Percentiles rank a stretch among this genome's conserved stretches.
Evolutionary conservation across 2,888 invertebrate species (phyloP).

Genomic region (Drosophila differens): DNA sequence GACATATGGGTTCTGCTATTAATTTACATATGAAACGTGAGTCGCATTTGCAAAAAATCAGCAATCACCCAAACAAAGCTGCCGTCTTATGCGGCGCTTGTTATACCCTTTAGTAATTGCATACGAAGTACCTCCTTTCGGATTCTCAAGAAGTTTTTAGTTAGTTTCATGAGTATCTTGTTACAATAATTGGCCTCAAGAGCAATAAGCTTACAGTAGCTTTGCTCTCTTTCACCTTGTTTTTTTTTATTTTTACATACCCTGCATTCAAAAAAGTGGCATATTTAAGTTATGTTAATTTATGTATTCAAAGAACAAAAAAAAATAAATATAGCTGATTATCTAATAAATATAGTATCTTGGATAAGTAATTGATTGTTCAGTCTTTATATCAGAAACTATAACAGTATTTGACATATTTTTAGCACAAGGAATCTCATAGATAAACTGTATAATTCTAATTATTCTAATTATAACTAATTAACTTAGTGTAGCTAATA

Average conservation of each 20-base stretch:
- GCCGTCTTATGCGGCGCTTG: slow-evolving; percentile 7
- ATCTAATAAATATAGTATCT: neutral
- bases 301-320: neutral
- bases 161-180: slow-evolving; percentile 10
- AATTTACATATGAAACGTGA: slow-evolving; percentile 70
- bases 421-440: too few species aligned
- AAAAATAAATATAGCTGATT: neutral
- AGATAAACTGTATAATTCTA: too few species aligned
- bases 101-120: slow-evolving; percentile 21
- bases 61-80: slow-evolving; percentile 12
- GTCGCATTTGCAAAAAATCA: slow-evolving; percentile 46
- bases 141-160: slow-evolving; percentile 1
- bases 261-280: neutral
- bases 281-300: neutral
- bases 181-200: slow-evolving; percentile 8
- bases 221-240: neutral
- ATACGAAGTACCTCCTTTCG: neutral
- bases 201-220: neutral
- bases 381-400: neutral
- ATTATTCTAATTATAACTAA: too few species aligned
- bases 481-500: neutral
- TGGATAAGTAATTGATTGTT: neutral
- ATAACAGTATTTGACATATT: neutral
- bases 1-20: slow-evolving; percentile 35
- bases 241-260: neutral